Conservation (phyloP, 2,113 vertebrate species). For the Hemiprocne comata region DNA sequence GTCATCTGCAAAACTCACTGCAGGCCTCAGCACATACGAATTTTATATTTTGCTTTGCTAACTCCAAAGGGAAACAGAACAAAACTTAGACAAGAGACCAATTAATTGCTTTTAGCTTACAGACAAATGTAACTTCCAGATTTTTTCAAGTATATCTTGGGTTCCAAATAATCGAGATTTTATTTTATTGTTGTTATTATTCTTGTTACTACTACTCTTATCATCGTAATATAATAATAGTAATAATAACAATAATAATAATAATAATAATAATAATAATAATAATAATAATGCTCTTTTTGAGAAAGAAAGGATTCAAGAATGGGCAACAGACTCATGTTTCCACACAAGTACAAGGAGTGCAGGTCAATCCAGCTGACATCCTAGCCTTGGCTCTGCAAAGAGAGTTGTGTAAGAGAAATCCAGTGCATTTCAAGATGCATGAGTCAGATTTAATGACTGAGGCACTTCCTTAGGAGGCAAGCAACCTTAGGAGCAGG, state of each 20-base stretch:
- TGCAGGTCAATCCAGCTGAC: constrained; percentile 45
- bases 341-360: neutral
- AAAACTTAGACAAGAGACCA: neutral
- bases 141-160: neutral
- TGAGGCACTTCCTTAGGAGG: neutral
- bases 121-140: neutral
- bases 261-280: neutral
- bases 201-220: neutral
- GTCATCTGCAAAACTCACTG: neutral
- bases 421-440: constrained; percentile 36
- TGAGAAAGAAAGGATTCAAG: neutral
- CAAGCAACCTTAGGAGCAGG: neutral
- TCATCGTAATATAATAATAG: neutral
- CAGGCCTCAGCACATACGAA: neutral
- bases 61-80: neutral
- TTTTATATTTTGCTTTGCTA: neutral
- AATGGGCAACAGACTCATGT: neutral
- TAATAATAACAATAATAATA: neutral
- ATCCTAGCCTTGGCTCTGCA: constrained; percentile 33
- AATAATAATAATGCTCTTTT: neutral
- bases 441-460: constrained; percentile 53
- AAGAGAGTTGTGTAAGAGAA: constrained; percentile 38
- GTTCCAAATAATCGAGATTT: neutral
- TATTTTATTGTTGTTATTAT: neutral
- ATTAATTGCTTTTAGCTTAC: neutral